phyloP scores from a whole-genome alignment of 30 jellyfish, hydroid and myxozoan species.

The Aurelia aurita complex sp. Pacific region DNA sequence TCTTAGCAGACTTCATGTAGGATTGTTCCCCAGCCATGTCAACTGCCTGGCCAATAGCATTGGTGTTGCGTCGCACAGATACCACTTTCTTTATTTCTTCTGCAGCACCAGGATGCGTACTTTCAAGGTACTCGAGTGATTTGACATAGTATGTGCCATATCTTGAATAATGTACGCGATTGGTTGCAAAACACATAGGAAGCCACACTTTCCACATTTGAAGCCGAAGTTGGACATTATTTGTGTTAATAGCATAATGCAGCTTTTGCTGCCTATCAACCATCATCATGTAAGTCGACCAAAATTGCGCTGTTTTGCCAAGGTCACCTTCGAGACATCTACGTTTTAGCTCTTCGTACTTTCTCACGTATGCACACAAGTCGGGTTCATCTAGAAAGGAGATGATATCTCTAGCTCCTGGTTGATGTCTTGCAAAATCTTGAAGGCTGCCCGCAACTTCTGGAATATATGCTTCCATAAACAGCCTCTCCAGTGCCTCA shows the following conservation, averaged over 20 bases:
- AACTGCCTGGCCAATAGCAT: conserved; percentile 8
- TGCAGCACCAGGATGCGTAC: conserved; percentile 30
- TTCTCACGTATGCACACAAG: too few relatives aligned
- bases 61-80: conserved; percentile 17
- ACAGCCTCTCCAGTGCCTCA: conserved; percentile 7
- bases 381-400: too few relatives aligned
- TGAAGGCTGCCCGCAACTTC: neutral
- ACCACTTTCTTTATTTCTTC: conserved; percentile 18
- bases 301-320: conserved; percentile 16
- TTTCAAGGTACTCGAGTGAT: conserved; percentile 1
- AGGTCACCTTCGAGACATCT: neutral
- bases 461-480: neutral
- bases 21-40: conserved; percentile 42
- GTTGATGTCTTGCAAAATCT: too few relatives aligned
- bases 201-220: neutral
- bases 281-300: neutral
- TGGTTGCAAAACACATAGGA: neutral
- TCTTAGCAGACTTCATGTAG: conserved; percentile 16
- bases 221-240: neutral
- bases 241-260: neutral
- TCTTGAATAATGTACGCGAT: neutral
- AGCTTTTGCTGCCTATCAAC: too few relatives aligned
- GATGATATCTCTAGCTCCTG: too few relatives aligned
- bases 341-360: neutral
- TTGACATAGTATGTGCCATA: conserved; percentile 16